Evolutionary conservation across 2,113 vertebrate species (phyloP).

Genomic region (Paramormyrops kingsleyae): DNA sequence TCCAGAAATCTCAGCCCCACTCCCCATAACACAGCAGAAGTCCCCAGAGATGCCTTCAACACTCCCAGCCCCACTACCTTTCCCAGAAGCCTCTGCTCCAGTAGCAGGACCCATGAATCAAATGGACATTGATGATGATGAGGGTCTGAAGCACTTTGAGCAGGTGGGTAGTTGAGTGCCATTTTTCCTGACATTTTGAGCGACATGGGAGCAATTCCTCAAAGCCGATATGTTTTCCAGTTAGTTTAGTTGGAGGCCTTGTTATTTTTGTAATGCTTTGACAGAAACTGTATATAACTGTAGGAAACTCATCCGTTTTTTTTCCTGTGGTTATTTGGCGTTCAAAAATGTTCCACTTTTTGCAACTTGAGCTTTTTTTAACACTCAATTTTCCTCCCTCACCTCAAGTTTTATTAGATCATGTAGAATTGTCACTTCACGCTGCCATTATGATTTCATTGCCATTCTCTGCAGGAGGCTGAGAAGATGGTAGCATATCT

Average conservation of each 20-base stretch:
- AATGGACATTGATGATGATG: conserved; percentile 84
- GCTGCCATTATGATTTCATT: not conserved
- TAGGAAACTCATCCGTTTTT: not conserved
- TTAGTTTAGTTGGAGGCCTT: not conserved
- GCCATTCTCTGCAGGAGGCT: conserved; percentile 71
- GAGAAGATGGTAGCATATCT: conserved; percentile 98
- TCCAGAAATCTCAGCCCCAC: conserved; percentile 65
- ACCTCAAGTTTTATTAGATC: not conserved
- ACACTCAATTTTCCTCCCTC: not conserved
- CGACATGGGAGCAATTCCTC: too few relatives aligned
- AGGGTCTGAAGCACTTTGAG: conserved; percentile 93
- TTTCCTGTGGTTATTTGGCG: not conserved
- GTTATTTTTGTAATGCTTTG: not conserved
- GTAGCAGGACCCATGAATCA: conserved; percentile 44
- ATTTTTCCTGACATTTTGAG: not conserved
- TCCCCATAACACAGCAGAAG: conserved; percentile 63
- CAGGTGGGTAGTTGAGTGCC: conserved; percentile 60
- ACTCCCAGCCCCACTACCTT: conserved; percentile 44
- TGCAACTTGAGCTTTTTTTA: not conserved
- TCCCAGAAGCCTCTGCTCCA: conserved; percentile 47
- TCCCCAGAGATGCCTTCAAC: conserved; percentile 43
- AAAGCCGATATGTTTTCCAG: not conserved
- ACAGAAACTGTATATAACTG: not conserved
- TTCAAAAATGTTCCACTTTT: not conserved
- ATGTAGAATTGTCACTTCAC: not conserved